Percentiles rank a stretch among this genome's conserved stretches.
phyloP scores from a whole-genome alignment of 2,797 vertebrate species.

The Macropus fuliginosus region DNA sequence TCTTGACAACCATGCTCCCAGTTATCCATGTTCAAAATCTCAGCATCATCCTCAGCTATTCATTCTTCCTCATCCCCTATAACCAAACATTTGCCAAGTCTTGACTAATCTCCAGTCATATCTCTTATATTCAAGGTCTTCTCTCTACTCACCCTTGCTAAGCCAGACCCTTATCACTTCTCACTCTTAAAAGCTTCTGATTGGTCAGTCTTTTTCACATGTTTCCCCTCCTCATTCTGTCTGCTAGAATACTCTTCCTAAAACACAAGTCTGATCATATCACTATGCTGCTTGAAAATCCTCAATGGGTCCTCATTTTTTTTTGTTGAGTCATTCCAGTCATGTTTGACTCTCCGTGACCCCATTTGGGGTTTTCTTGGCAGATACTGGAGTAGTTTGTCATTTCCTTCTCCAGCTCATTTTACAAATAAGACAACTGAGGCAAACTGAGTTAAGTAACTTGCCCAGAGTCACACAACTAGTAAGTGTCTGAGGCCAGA shows the following conservation, averaged over 20 bases:
- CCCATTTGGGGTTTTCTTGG: not conserved
- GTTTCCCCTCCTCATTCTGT: no score
- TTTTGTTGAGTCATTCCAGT: no score
- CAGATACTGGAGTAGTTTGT: not conserved
- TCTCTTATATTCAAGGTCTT: not conserved
- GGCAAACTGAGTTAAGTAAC: not conserved
- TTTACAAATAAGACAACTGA: not conserved
- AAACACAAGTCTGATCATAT: no score
- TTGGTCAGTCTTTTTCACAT: no score
- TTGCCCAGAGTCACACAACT: not conserved
- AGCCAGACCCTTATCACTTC: not conserved
- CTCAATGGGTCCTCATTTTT: no score
- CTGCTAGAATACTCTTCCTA: no score
- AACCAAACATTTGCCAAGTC: not conserved
- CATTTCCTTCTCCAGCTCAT: not conserved
- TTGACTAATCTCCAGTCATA: not conserved
- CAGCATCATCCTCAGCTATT: not conserved
- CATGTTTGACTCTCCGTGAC: not conserved
- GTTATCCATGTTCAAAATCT: not conserved
- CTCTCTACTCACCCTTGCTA: not conserved
- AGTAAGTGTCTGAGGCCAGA: not conserved
- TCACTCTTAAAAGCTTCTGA: no score
- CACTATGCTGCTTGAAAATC: no score
- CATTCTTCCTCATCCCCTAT: not conserved
- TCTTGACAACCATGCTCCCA: not conserved